Evolutionary conservation across 2,888 invertebrate genomes (phyloP), one percentile per base, ranked within the genome.

Genomic region (Ophion ventricosus): DNA sequence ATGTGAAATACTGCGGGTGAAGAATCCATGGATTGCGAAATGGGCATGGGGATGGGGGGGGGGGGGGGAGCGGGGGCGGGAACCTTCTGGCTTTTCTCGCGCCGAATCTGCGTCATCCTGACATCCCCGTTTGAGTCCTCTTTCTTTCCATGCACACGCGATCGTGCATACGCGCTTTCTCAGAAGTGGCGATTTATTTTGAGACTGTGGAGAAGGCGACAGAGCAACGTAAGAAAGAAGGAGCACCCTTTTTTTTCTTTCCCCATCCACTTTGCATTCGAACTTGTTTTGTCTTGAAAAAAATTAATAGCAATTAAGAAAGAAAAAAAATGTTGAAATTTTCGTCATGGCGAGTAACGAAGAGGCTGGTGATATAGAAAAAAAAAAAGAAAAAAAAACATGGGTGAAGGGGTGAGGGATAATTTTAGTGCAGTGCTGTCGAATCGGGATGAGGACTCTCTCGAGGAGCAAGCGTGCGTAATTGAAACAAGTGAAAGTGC

Each of bases 401-500:
- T 35, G 7, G n/a, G n/a, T n/a, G n/a, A 35, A 7, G 35, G 35
- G 35, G 35, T 8, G 35, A 35, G 35, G 7, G 35, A 8, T 35
- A 7, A 35, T 35, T 35, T 35, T 35, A 35, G 35, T 8, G 35
- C 35, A 35, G 35, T 35, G 35, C 35, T 35, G 35, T 35, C 35
- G 35, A 35, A 49, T 49, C 17, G 0, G 17, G 14, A 49, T 17
- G 49, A 17, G 14, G 49, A 49, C 17, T 3, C 49, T 43, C 43
- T 43, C 11, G 43, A 1, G 10, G 10, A 43, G 43, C 29, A 57
- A 54, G 56, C 40, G 78, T 57, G 78, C n/a, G 64, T 83, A 81
- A 86, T 86, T 85, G 84, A 76, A 83, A 85, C 81, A 77, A 81
- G 86, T 84, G 86, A 86, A 86, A 86, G 86, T 86, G 83, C 73